phyloP scores from a whole-genome alignment of 2,113 vertebrate genomes.

The Seriola aureovittata region DNA sequence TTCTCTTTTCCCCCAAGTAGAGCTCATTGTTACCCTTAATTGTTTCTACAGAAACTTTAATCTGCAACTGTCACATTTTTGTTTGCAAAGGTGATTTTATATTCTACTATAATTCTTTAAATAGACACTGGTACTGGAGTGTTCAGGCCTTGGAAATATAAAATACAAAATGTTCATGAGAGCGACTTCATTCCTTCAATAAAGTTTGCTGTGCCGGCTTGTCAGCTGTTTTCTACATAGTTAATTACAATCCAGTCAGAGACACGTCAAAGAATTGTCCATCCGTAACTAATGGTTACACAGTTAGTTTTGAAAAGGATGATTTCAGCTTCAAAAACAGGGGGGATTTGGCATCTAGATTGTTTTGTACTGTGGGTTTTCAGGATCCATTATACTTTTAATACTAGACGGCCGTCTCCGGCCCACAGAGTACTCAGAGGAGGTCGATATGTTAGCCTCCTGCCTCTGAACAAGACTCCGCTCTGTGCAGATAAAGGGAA shows the following conservation, averaged over 20 bases:
- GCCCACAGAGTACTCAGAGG: neutral
- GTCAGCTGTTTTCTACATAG: neutral
- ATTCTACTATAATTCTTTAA: neutral
- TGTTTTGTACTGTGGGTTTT: neutral
- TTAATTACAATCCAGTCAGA: neutral
- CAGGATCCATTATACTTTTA: no score
- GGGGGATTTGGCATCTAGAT: neutral
- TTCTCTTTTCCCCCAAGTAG: neutral
- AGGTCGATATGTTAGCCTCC: neutral
- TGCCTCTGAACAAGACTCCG: neutral
- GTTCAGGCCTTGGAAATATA: neutral
- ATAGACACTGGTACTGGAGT: neutral
- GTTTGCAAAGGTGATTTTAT: neutral
- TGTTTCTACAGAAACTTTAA: neutral
- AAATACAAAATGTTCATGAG: neutral
- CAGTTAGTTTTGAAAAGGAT: no score
- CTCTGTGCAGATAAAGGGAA: constrained; percentile 14
- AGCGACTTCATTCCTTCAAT: neutral
- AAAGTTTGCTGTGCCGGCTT: neutral
- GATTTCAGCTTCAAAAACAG: neutral
- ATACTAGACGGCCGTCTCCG: neutral
- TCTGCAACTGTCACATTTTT: neutral
- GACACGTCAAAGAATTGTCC: neutral
- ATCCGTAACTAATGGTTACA: neutral
- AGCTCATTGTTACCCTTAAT: neutral